Conservation (phyloP, 1,140 invertebrate species). For the Centruroides vittatus region DNA sequence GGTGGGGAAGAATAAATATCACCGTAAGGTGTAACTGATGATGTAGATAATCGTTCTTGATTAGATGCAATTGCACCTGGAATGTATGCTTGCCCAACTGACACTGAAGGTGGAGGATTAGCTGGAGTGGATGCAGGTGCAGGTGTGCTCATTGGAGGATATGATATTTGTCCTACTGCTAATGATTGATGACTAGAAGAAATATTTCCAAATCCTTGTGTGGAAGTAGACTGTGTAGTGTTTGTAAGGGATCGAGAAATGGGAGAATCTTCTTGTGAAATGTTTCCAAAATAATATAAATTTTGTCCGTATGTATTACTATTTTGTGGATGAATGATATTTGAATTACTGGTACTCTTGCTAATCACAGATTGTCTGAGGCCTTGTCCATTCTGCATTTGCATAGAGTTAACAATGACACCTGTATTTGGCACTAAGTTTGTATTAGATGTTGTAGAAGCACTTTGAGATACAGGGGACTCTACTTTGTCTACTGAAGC, state of each 20-base stretch:
- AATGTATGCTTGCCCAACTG: conserved; percentile 15
- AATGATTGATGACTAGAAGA: too few species aligned
- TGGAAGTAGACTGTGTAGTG: too few species aligned
- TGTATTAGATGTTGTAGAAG: conserved; percentile 10
- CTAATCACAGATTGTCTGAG: conserved; percentile 12
- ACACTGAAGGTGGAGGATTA: conserved; percentile 8
- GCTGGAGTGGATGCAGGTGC: conserved; percentile 14
- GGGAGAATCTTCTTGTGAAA: too few species aligned
- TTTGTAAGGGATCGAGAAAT: too few species aligned
- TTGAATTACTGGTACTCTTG: conserved; percentile 6
- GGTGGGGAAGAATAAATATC: conserved; percentile 12
- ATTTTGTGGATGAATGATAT: too few species aligned
- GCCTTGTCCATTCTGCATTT: conserved; percentile 12
- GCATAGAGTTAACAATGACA: conserved; percentile 8
- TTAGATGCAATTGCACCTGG: conserved; percentile 10
- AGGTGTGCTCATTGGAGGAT: conserved; percentile 16
- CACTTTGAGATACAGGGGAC: conserved; percentile 2
- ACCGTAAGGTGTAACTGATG: conserved; percentile 11
- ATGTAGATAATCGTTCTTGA: conserved; percentile 10
- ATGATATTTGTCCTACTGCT: not conserved
- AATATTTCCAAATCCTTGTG: too few species aligned
- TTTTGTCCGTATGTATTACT: too few species aligned
- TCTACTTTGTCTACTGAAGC: conserved; percentile 1
- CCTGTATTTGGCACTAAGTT: conserved; percentile 15
- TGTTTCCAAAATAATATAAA: too few species aligned